Conservation (phyloP, 1,140 invertebrate genomes). For the Dufourea novaeangliae region DNA sequence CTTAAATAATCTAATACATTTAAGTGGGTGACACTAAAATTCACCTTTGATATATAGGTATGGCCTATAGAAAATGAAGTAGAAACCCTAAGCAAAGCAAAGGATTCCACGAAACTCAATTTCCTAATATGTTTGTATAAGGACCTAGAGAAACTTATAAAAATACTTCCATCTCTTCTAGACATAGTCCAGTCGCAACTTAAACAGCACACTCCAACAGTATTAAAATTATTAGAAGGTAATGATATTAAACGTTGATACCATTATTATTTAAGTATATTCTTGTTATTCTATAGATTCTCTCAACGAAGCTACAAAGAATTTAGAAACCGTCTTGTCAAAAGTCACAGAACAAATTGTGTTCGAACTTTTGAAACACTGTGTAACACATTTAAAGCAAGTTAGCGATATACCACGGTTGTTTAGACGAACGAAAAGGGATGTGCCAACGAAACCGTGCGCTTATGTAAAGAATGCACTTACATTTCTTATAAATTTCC, state of each 20-base stretch:
- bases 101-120: constrained; percentile 71
- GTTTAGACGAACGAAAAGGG: constrained; percentile 95
- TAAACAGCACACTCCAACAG: constrained; percentile 54
- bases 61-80: constrained; percentile 72
- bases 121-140: constrained; percentile 81
- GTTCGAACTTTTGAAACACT: constrained; percentile 83
- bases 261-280: constrained; percentile 4
- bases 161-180: constrained; percentile 79
- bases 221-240: constrained; percentile 72
- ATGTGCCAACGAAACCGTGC: constrained; percentile 90
- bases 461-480: constrained; percentile 89
- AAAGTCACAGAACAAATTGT: constrained; percentile 83
- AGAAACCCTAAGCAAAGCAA: constrained; percentile 57
- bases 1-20: constrained; percentile 62
- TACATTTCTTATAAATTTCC: constrained; percentile 84
- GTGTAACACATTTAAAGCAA: constrained; percentile 85
- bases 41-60: constrained; percentile 40
- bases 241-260: constrained; percentile 36
- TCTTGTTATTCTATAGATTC: constrained; percentile 73
- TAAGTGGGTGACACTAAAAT: constrained; percentile 40
- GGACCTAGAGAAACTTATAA: constrained; percentile 78
- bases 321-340: constrained; percentile 80
- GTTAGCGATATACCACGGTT: constrained; percentile 95
- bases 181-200: constrained; percentile 79
- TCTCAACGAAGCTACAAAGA: constrained; percentile 80